Evolutionary conservation across 2,113 vertebrate species (phyloP).

Genomic region (Hymenochirus boettgeri): DNA sequence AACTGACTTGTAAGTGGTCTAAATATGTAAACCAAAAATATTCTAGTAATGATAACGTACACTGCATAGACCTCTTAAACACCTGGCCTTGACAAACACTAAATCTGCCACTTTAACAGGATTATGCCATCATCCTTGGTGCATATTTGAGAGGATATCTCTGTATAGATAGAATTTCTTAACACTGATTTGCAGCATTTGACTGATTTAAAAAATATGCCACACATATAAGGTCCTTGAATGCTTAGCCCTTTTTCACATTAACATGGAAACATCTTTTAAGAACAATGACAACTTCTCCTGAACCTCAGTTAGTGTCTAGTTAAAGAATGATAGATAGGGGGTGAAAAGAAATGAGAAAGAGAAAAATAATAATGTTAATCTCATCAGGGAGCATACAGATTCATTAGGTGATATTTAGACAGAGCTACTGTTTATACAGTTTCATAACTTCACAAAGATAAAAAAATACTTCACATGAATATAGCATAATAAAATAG

Average conservation of each 20-base stretch:
- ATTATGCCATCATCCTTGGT: slow-evolving; percentile 47
- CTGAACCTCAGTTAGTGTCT: not conserved
- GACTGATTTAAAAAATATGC: slow-evolving; percentile 44
- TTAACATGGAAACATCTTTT: slow-evolving; percentile 11
- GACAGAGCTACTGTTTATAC: no score
- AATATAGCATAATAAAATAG: no score
- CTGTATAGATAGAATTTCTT: slow-evolving; percentile 42
- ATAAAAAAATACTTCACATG: no score
- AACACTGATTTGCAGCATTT: slow-evolving; percentile 46
- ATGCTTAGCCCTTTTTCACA: slow-evolving; percentile 34
- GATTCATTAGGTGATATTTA: no score
- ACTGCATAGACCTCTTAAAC: slow-evolving; percentile 50
- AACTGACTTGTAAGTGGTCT: slow-evolving; percentile 41
- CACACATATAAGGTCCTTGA: slow-evolving; percentile 13
- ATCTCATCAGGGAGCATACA: no score
- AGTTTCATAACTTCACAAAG: no score
- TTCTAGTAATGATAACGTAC: slow-evolving; percentile 48
- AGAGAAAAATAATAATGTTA: no score
- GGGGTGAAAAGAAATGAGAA: no score
- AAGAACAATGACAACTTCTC: not conserved
- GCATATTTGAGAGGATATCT: slow-evolving; percentile 44
- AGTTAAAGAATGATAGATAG: no score
- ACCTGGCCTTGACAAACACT: slow-evolving; percentile 45
- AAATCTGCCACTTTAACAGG: slow-evolving; percentile 49
- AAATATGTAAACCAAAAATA: slow-evolving; percentile 44